Percentiles rank a stretch among this genome's conserved stretches.
phyloP scores from a whole-genome alignment of 2,113 vertebrate species.

The Passer domesticus region DNA sequence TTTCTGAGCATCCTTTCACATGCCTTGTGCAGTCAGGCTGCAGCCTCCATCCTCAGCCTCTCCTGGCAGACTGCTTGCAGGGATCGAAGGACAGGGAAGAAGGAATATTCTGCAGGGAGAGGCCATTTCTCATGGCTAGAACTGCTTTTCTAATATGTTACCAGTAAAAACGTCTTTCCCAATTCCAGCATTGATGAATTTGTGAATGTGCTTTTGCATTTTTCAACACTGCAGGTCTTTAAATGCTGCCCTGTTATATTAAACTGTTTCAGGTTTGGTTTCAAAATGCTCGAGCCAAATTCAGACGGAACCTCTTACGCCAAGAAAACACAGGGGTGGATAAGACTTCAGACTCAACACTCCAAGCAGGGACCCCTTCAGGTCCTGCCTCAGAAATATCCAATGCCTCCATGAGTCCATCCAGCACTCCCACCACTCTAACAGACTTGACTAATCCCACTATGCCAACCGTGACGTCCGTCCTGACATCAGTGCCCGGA shows the following conservation, averaged over 20 bases:
- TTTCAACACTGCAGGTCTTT: slow-evolving; percentile 37
- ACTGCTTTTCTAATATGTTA: background rate
- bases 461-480: slow-evolving; percentile 97
- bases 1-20: background rate
- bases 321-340: slow-evolving; percentile 96
- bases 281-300: slow-evolving; percentile 98
- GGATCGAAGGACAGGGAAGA: background rate
- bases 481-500: slow-evolving; percentile 90
- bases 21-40: background rate
- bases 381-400: slow-evolving; percentile 96
- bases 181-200: background rate
- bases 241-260: slow-evolving; percentile 64
- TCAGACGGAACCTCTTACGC: slow-evolving; percentile 95
- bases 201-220: slow-evolving; percentile 49
- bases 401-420: slow-evolving; percentile 96
- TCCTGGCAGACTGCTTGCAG: background rate
- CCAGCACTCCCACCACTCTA: slow-evolving; percentile 94
- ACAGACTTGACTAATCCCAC: slow-evolving; percentile 98
- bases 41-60: background rate
- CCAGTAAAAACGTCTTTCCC: background rate
- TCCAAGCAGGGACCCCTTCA: slow-evolving; percentile 92
- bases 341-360: slow-evolving; percentile 89
- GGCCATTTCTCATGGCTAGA: background rate
- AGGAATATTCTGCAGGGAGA: background rate
- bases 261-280: slow-evolving; percentile 91